phyloP scores from a whole-genome alignment of 1,140 invertebrate genomes.

The Drosophila ogumai region DNA sequence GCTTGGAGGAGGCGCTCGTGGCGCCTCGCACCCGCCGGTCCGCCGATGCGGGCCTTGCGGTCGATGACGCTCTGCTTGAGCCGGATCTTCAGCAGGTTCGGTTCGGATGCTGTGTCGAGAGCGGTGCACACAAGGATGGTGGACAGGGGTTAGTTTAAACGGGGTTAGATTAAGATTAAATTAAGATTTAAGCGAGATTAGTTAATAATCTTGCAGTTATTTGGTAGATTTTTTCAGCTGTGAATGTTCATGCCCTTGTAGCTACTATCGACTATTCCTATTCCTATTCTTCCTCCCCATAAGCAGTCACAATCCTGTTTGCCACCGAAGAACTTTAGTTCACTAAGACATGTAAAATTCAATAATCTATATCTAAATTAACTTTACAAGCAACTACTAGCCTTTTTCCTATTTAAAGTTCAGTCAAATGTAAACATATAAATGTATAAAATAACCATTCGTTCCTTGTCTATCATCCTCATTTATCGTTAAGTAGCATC shows the following conservation, averaged over 20 bases:
- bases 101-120: slow-evolving; percentile 94
- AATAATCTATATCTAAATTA: too few species aligned
- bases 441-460: neutral
- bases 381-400: neutral
- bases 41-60: slow-evolving; percentile 90
- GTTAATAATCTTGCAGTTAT: slow-evolving; percentile 1
- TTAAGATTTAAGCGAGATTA: neutral
- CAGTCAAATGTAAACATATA: neutral
- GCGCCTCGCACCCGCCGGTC: slow-evolving; percentile 93
- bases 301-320: neutral
- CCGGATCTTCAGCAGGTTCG: slow-evolving; percentile 98
- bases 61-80: slow-evolving; percentile 98
- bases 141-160: slow-evolving; percentile 20
- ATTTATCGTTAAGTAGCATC: neutral
- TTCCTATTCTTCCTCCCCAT: too few species aligned
- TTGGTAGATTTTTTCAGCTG: neutral
- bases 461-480: neutral
- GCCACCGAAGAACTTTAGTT: neutral
- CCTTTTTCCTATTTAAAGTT: neutral
- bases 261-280: too few species aligned
- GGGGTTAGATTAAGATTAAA: slow-evolving; percentile 16
- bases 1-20: slow-evolving; percentile 90
- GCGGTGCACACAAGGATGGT: slow-evolving; percentile 33
- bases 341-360: too few species aligned
- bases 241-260: neutral